phyloP scores from a whole-genome alignment of 2,888 invertebrate species.

The Cyaniris semiargus region DNA sequence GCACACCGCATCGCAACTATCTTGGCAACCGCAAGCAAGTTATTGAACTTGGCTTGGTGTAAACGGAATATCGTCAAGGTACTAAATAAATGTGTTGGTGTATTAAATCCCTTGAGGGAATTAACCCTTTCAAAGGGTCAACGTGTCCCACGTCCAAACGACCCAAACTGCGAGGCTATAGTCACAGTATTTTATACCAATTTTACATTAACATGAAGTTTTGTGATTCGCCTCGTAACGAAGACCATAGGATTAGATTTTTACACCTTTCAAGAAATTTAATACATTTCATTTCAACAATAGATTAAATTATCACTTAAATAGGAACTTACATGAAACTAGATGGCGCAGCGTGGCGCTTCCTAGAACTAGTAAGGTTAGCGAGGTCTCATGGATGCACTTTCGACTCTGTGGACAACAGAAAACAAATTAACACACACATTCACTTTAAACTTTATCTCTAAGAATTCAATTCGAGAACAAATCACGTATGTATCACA shows the following conservation, averaged over 20 bases:
- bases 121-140: background rate
- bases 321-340: constrained; percentile 60
- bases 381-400: constrained; percentile 67
- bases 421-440: constrained; percentile 35
- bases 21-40: constrained; percentile 9
- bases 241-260: too few relatives aligned
- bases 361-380: constrained; percentile 53
- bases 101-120: background rate
- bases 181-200: too few relatives aligned
- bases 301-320: background rate
- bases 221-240: too few relatives aligned
- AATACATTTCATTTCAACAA: too few relatives aligned
- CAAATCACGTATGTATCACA: background rate
- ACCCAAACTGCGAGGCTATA: background rate
- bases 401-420: constrained; percentile 59
- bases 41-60: background rate
- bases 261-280: too few relatives aligned
- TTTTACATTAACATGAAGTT: too few relatives aligned
- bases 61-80: background rate
- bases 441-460: background rate
- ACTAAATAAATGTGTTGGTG: background rate
- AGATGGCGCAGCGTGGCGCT: constrained; percentile 67
- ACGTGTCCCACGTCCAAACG: background rate
- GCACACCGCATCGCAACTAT: constrained; percentile 2
- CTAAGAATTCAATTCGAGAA: background rate